phyloP scores from a whole-genome alignment of 2,113 vertebrate genomes.

The Tachysurus vachellii region DNA sequence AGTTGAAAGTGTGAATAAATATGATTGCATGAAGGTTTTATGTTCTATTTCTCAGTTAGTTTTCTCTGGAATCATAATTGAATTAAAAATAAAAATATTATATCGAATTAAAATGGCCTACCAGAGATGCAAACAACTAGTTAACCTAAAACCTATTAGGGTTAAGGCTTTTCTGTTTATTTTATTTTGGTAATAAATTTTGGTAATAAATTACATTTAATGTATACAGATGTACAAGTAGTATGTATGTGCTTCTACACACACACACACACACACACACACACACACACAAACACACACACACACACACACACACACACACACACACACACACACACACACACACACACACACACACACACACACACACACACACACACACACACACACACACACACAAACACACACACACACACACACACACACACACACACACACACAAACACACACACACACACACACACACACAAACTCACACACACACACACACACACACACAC shows the following conservation, averaged over 20 bases:
- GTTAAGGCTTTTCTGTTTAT: neutral
- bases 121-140: neutral
- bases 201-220: neutral
- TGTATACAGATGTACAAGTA: neutral
- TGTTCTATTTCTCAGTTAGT: neutral
- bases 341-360: neutral
- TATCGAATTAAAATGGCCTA: no score
- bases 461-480: neutral
- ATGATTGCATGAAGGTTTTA: neutral
- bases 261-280: neutral
- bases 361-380: neutral
- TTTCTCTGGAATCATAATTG: neutral
- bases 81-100: neutral
- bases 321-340: neutral
- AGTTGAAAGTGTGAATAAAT: neutral
- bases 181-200: neutral
- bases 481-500: neutral
- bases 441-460: neutral
- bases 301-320: neutral
- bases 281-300: neutral
- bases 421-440: neutral
- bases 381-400: neutral
- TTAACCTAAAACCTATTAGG: neutral
- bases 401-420: neutral
- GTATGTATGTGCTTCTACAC: no score